phyloP scores from a whole-genome alignment of 2,113 vertebrate genomes.

The Hypocryptadius cinnamomeus region DNA sequence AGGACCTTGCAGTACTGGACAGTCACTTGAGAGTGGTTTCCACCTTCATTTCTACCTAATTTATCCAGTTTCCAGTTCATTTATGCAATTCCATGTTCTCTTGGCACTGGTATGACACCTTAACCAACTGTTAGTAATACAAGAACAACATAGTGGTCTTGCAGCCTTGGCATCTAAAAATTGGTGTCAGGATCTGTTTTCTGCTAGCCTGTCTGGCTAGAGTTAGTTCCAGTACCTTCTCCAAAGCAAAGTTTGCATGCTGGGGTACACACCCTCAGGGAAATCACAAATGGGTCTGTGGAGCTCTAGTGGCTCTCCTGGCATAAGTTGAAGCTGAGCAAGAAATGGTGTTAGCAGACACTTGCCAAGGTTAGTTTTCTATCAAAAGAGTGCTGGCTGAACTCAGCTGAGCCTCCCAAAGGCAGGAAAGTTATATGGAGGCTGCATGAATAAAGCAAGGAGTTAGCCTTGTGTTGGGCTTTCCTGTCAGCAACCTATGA shows the following conservation, averaged over 20 bases:
- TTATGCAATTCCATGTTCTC: not conserved
- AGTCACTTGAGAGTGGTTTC: not conserved
- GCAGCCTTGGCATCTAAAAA: not conserved
- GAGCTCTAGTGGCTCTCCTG: not conserved
- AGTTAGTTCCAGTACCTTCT: not conserved
- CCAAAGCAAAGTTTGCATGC: not conserved
- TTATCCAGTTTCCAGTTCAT: not conserved
- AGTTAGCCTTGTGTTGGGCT: not conserved
- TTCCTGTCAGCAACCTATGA: not conserved
- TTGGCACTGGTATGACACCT: not conserved
- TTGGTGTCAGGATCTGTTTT: not conserved
- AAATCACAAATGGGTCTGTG: not conserved
- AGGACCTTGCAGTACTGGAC: not conserved
- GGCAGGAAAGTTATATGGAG: not conserved
- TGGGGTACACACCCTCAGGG: rapidly evolving
- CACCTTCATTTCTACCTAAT: not conserved
- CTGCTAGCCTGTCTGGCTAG: not conserved
- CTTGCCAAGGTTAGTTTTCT: not conserved
- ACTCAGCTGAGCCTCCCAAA: not conserved
- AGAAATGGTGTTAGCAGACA: not conserved
- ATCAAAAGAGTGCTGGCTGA: not conserved
- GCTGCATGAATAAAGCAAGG: not conserved
- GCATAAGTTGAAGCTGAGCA: not conserved
- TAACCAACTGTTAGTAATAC: not conserved
- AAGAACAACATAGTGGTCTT: not conserved